Conservation (phyloP, 2,113 vertebrate species). For the Mobula hypostoma region DNA sequence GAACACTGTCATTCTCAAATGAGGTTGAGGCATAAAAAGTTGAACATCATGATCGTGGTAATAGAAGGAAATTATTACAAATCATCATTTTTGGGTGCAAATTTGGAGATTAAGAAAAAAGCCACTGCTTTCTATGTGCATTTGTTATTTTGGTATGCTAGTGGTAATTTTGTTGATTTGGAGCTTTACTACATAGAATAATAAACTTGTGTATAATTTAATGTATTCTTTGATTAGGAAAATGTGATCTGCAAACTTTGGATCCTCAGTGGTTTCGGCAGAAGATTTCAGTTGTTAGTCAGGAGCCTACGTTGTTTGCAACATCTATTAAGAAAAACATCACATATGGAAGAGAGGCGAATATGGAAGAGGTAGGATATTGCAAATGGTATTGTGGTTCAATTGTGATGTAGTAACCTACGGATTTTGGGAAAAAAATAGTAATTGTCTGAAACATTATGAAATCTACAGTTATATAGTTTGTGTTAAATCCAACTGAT, state of each 20-base stretch:
- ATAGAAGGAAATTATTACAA: background rate
- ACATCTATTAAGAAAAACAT: conserved; percentile 25
- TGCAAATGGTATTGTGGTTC: background rate
- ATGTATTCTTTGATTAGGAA: conserved; percentile 7
- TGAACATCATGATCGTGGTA: background rate
- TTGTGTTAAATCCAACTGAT: background rate
- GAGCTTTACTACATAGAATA: background rate
- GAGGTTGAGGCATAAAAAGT: background rate
- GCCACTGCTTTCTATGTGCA: background rate
- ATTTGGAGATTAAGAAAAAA: background rate
- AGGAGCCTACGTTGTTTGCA: conserved; percentile 28
- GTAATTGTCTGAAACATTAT: background rate
- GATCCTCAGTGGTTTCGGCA: conserved; percentile 35
- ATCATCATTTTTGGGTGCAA: background rate
- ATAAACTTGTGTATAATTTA: background rate
- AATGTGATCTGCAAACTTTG: conserved; percentile 18
- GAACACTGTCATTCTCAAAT: background rate
- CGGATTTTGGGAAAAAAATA: background rate
- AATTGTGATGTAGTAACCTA: background rate
- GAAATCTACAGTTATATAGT: background rate
- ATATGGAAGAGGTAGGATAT: conserved; percentile 33
- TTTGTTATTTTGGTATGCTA: background rate
- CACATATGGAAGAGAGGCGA: conserved; percentile 29
- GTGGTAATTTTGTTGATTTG: background rate
- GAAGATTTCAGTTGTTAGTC: conserved; percentile 23